Conservation (phyloP, 92 coral and sea anemone species). For the Umimayanthus kanabou region DNA sequence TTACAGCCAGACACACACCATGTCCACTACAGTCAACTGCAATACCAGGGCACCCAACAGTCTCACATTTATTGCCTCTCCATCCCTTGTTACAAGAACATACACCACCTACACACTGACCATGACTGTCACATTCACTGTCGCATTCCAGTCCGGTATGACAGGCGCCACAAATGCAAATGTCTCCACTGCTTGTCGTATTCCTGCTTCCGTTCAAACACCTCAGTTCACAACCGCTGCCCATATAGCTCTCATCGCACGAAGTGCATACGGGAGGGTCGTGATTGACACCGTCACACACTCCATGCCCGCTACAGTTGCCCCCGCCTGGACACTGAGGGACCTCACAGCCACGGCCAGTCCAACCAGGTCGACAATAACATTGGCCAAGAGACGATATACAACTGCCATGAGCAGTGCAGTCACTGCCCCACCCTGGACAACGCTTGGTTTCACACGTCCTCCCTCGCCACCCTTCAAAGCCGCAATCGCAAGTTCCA, state of each 20-base stretch:
- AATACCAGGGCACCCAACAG: slow-evolving; percentile 65
- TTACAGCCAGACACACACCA: slow-evolving; percentile 61
- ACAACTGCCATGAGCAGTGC: slow-evolving; percentile 70
- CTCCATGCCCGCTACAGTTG: slow-evolving; percentile 66
- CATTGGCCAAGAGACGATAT: slow-evolving; percentile 61
- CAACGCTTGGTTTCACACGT: slow-evolving; percentile 63
- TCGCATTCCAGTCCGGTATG: slow-evolving; percentile 65
- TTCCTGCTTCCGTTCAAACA: slow-evolving; percentile 57
- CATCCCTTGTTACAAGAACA: slow-evolving; percentile 65
- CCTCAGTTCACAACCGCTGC: slow-evolving; percentile 61
- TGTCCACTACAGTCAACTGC: slow-evolving; percentile 65
- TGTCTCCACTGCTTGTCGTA: slow-evolving; percentile 15
- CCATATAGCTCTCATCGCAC: slow-evolving; percentile 62
- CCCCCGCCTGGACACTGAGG: slow-evolving; percentile 78
- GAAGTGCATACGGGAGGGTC: slow-evolving; percentile 67
- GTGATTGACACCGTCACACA: slow-evolving; percentile 59
- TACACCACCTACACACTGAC: slow-evolving; percentile 49
- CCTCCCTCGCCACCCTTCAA: slow-evolving; percentile 73
- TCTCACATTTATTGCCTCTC: slow-evolving; percentile 67
- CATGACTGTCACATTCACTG: slow-evolving; percentile 66
- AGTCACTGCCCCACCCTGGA: slow-evolving; percentile 73
- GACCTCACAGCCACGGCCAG: slow-evolving; percentile 62
- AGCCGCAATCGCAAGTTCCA: slow-evolving; percentile 69
- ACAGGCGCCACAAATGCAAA: slow-evolving; percentile 60
- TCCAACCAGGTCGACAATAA: slow-evolving; percentile 73